Conservation (phyloP, 1,140 invertebrate genomes). For the Diabrotica virgifera region DNA sequence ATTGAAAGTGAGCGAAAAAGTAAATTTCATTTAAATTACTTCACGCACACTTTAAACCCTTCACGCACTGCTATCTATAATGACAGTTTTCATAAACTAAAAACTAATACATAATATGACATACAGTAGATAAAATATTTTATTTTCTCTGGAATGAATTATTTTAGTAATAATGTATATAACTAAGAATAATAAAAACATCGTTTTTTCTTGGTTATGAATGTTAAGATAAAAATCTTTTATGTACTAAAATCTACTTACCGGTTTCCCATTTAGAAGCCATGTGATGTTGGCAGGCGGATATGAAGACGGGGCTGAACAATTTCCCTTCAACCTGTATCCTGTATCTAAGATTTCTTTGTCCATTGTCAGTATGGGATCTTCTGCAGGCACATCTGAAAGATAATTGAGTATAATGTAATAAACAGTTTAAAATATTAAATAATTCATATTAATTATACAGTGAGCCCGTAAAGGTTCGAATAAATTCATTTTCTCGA, state of each 20-base stretch:
- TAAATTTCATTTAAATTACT: too few species aligned
- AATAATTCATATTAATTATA: too few species aligned
- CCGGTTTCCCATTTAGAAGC: slow-evolving; percentile 73
- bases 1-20: too few species aligned
- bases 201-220: not conserved
- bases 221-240: too few species aligned
- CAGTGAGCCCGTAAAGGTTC: too few species aligned
- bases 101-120: too few species aligned
- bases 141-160: not conserved
- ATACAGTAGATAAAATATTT: too few species aligned
- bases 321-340: slow-evolving; percentile 71
- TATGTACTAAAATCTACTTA: slow-evolving; percentile 49
- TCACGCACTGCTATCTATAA: too few species aligned
- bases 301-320: slow-evolving; percentile 69
- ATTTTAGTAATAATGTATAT: not conserved
- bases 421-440: not conserved
- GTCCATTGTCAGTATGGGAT: slow-evolving; percentile 63
- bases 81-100: too few species aligned
- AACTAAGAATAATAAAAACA: not conserved
- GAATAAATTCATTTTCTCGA: too few species aligned
- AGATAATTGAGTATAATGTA: slow-evolving; percentile 25
- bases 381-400: slow-evolving; percentile 65
- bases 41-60: too few species aligned
- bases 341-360: slow-evolving; percentile 71
- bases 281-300: slow-evolving; percentile 78